These are phyloP conservation scores for Caenorhabditis doughertyi DNA, from an alignment of 2,888 invertebrate genomes.

Conservation along the genomic window DNA sequence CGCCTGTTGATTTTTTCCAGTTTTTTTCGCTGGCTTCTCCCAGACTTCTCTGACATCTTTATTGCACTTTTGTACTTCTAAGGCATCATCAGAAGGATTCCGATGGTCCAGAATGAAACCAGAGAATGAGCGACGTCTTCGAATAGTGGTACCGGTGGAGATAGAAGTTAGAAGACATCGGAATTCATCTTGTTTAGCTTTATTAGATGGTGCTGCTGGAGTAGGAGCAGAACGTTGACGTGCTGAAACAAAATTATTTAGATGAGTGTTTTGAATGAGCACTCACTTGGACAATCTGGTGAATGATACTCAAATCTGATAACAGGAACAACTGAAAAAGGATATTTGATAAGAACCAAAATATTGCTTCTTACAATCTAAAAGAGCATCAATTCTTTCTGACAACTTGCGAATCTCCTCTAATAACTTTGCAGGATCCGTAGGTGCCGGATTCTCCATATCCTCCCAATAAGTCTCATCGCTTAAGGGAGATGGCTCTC, in stretches of 20 bases:
- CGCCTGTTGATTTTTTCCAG: not conserved
- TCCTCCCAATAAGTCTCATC: conserved; percentile 9
- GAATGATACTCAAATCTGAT: conserved; percentile 62
- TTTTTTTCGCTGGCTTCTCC: conserved; percentile 13
- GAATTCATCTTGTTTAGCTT: not conserved
- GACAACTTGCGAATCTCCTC: conserved; percentile 48
- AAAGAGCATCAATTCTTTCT: conserved; percentile 44
- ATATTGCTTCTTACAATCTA: conserved; percentile 33
- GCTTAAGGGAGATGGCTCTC: conserved; percentile 18
- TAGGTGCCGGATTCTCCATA: conserved; percentile 23
- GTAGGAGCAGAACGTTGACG: conserved; percentile 27
- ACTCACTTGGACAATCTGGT: conserved; percentile 58
- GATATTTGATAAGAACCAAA: not conserved
- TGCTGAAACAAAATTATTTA: conserved; percentile 26
- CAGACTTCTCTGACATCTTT: conserved; percentile 22
- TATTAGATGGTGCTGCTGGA: not conserved
- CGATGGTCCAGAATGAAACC: conserved; percentile 50
- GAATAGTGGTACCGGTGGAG: conserved; percentile 14
- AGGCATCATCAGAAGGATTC: not conserved
- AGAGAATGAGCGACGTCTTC: conserved; percentile 53
- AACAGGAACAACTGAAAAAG: conserved; percentile 52
- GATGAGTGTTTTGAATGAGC: not conserved
- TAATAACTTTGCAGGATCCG: conserved; percentile 30
- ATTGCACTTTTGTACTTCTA: conserved; percentile 15
- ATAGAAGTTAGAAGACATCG: conserved; percentile 6